Conservation (phyloP, 2,797 vertebrate species). For the Catamblyrhynchus diadema region DNA sequence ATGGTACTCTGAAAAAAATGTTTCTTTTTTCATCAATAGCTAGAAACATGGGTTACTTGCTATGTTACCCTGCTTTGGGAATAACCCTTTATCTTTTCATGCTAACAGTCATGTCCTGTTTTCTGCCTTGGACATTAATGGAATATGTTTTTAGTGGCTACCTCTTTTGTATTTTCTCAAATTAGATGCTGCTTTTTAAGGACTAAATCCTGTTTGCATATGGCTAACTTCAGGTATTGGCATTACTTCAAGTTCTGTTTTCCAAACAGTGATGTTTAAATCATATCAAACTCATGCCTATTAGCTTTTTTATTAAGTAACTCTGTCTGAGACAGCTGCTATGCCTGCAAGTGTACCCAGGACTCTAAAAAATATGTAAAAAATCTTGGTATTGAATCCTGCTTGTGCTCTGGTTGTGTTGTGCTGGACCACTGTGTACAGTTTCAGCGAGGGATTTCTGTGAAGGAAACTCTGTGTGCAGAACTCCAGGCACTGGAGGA, state of each 20-base stretch:
- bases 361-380: background rate
- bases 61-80: background rate
- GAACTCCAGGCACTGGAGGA: background rate
- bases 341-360: background rate
- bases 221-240: background rate
- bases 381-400: background rate
- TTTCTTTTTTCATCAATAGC: background rate
- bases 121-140: background rate
- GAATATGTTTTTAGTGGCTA: accelerated
- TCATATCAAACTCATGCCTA: background rate
- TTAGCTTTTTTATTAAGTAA: background rate
- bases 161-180: background rate
- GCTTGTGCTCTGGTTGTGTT: background rate
- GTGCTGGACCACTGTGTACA: background rate
- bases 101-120: background rate
- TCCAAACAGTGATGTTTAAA: background rate
- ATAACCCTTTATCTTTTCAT: background rate
- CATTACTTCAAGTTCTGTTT: background rate
- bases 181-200: background rate
- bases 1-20: background rate
- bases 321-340: background rate
- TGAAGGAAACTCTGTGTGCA: background rate
- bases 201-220: background rate
- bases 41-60: background rate
- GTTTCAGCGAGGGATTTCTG: background rate